Conservation (phyloP, 2,113 vertebrate genomes). For the Oreotrochilus melanogaster region DNA sequence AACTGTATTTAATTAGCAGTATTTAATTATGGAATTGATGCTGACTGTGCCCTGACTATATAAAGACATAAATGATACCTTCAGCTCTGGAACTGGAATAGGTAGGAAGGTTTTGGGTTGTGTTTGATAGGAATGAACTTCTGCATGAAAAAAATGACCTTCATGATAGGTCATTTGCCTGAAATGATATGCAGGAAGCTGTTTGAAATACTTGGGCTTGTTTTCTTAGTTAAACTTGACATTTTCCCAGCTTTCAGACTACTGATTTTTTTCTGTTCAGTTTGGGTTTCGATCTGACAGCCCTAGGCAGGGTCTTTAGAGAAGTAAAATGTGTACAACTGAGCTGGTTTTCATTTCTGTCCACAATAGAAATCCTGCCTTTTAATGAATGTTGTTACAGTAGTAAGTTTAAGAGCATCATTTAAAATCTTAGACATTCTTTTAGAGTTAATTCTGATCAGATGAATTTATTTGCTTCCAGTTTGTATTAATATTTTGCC, state of each 20-base stretch:
- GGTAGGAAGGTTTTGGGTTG: background rate
- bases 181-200: background rate
- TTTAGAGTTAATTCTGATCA: constrained; percentile 39
- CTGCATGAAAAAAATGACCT: background rate
- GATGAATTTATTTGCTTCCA: constrained; percentile 33
- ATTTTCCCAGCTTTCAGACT: background rate
- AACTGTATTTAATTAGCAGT: background rate
- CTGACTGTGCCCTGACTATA: background rate
- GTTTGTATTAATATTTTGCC: constrained; percentile 11
- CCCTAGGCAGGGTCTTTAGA: background rate
- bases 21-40: background rate
- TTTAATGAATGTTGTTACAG: background rate
- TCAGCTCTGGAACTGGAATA: background rate
- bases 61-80: background rate
- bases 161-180: background rate
- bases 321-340: background rate
- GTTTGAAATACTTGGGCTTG: background rate
- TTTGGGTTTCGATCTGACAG: background rate
- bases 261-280: background rate
- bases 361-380: background rate
- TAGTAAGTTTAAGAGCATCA: background rate
- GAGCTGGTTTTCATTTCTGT: background rate
- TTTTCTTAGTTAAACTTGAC: background rate
- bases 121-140: background rate
- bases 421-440: background rate